phyloP scores from a whole-genome alignment of 1,140 invertebrate species.

The Dinothrombium tinctorium region DNA sequence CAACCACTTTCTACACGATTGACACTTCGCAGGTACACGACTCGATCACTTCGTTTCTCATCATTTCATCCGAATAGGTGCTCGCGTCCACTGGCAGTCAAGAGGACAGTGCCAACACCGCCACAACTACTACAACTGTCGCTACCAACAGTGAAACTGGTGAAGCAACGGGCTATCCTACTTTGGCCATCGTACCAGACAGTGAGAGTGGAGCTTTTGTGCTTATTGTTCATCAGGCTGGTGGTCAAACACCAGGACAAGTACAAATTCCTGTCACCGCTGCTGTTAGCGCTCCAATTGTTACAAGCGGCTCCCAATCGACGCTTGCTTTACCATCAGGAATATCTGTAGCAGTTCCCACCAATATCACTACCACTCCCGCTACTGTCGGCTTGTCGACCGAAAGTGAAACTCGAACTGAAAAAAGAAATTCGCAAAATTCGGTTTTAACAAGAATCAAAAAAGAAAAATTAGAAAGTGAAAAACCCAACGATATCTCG shows the following conservation, averaged over 20 bases:
- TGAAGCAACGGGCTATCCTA: neutral
- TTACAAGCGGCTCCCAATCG: no score
- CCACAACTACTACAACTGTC: neutral
- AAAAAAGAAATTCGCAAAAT: neutral
- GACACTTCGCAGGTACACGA: constrained; percentile 5
- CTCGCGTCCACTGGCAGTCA: neutral
- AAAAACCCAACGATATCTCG: constrained; percentile 23
- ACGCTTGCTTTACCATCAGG: no score
- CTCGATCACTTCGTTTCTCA: neutral
- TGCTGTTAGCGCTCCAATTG: neutral
- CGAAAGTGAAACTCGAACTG: neutral
- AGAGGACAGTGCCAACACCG: neutral
- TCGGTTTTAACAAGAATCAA: constrained; percentile 1
- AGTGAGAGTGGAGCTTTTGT: constrained; percentile 6
- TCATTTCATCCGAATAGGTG: neutral
- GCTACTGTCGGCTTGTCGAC: neutral
- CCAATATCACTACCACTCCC: neutral
- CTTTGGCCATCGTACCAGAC: constrained; percentile 6
- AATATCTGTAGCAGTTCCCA: no score
- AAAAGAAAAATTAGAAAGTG: constrained; percentile 11
- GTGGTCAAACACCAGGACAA: neutral
- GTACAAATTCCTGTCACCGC: neutral
- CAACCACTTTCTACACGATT: constrained; percentile 8
- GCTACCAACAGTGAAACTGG: neutral
- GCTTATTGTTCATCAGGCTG: constrained; percentile 6